phyloP scores from a whole-genome alignment of 2,113 vertebrate species.

The Sardina pilchardus region DNA sequence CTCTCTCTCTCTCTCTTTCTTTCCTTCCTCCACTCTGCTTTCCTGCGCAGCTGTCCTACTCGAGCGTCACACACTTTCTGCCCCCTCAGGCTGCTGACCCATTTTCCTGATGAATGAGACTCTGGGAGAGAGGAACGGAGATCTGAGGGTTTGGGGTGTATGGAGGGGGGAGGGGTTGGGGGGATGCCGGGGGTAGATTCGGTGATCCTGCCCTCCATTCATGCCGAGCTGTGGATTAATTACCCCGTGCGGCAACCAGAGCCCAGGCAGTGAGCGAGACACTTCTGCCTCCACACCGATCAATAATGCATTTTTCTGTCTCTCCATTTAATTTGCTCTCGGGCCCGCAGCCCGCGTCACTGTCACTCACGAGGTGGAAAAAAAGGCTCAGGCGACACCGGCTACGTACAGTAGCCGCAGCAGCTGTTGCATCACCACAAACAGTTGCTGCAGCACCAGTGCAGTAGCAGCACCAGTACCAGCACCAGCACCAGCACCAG shows the following conservation, averaged over 20 bases:
- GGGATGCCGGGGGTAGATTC: not conserved
- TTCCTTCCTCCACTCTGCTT: not conserved
- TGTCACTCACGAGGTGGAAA: not conserved
- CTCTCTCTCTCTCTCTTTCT: not conserved
- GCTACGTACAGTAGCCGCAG: not conserved
- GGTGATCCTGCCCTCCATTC: constrained; percentile 34
- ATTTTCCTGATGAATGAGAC: constrained; percentile 59
- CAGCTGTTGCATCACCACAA: not conserved
- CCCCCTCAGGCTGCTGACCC: constrained; percentile 67
- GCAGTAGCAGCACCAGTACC: not conserved
- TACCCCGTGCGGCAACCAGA: constrained; percentile 69
- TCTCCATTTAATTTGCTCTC: constrained; percentile 75
- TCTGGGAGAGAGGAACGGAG: not conserved
- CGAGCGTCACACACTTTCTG: constrained; percentile 47
- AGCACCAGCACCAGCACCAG: not conserved
- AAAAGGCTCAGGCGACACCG: not conserved
- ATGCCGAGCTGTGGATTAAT: constrained; percentile 70
- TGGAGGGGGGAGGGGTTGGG: constrained; percentile 48
- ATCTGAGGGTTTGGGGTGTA: not conserved
- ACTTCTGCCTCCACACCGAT: constrained; percentile 68
- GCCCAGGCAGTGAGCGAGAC: constrained; percentile 67
- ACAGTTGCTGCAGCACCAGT: not conserved
- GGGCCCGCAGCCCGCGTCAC: constrained; percentile 43
- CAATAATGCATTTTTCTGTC: constrained; percentile 80
- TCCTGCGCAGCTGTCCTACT: constrained; percentile 41